These are phyloP conservation scores for Darevskia nairensis DNA, from an alignment of 2,797 vertebrate genomes.

Conservation along the genomic window DNA sequence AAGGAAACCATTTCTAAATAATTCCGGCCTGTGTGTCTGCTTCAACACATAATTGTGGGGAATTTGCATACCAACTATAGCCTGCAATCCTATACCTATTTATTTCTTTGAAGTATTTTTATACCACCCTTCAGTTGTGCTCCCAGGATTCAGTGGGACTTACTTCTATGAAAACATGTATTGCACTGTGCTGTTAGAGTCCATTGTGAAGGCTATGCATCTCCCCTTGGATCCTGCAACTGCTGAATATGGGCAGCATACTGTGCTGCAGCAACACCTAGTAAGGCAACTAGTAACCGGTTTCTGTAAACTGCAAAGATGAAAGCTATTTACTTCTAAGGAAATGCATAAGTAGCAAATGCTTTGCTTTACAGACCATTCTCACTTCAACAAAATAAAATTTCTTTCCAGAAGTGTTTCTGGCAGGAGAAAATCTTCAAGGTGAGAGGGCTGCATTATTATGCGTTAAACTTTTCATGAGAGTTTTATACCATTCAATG, in stretches of 20 bases:
- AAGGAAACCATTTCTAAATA: background rate
- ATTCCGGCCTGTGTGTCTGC: background rate
- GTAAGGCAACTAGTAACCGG: background rate
- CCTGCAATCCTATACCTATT: background rate
- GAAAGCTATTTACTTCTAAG: background rate
- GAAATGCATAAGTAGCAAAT: background rate
- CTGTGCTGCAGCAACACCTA: background rate
- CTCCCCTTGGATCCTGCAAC: background rate
- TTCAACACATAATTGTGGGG: background rate
- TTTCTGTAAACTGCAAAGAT: background rate
- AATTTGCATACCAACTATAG: background rate
- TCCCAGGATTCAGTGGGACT: background rate
- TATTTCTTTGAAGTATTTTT: background rate
- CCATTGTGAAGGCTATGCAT: background rate
- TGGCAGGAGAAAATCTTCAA: background rate
- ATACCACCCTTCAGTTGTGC: too few relatives aligned
- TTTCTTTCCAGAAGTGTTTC: background rate
- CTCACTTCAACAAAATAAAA: background rate
- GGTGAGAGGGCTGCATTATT: background rate
- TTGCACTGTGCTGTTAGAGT: background rate
- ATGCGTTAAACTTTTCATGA: background rate
- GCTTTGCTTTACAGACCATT: background rate
- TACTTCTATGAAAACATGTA: background rate
- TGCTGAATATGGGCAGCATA: background rate
- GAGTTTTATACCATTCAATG: background rate